phyloP scores from a whole-genome alignment of 2,888 invertebrate species.

The Gymnoscelis rufifasciata region DNA sequence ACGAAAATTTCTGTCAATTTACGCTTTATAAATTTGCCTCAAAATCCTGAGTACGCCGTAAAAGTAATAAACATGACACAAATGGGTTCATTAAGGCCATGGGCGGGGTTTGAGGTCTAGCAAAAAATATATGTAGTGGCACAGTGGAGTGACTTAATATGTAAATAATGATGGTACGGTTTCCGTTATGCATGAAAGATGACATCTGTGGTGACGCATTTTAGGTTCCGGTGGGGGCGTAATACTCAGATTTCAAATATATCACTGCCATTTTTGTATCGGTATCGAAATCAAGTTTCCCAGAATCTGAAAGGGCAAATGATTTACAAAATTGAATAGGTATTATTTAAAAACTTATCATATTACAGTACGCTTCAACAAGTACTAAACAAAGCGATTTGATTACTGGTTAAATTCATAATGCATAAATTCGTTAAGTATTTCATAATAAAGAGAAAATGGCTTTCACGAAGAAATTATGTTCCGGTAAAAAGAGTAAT shows the following conservation, averaged over 20 bases:
- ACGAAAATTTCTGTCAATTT: conserved; percentile 68
- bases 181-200: conserved; percentile 64
- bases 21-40: conserved; percentile 69
- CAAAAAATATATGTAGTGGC: conserved; percentile 64
- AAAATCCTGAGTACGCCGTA: conserved; percentile 70
- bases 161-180: conserved; percentile 69
- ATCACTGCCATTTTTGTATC: conserved; percentile 8
- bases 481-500: conserved; percentile 28
- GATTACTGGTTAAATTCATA: no score
- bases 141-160: conserved; percentile 55
- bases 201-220: conserved; percentile 55
- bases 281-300: conserved; percentile 6
- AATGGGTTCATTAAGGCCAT: conserved; percentile 73
- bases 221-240: conserved; percentile 51
- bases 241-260: conserved; percentile 29
- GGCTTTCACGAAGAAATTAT: conserved; percentile 17
- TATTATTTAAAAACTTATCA: no score
- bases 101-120: conserved; percentile 62
- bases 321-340: no score
- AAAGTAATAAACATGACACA: conserved; percentile 76
- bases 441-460: conserved; percentile 18
- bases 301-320: background rate
- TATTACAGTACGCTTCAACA: no score
- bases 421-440: conserved; percentile 5
- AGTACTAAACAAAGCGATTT: no score